Percentiles rank a stretch among this genome's conserved stretches.
These are phyloP conservation scores for Onychorhynchus coronatus DNA, from an alignment of 2,113 vertebrate genomes.

Conservation along the genomic window DNA sequence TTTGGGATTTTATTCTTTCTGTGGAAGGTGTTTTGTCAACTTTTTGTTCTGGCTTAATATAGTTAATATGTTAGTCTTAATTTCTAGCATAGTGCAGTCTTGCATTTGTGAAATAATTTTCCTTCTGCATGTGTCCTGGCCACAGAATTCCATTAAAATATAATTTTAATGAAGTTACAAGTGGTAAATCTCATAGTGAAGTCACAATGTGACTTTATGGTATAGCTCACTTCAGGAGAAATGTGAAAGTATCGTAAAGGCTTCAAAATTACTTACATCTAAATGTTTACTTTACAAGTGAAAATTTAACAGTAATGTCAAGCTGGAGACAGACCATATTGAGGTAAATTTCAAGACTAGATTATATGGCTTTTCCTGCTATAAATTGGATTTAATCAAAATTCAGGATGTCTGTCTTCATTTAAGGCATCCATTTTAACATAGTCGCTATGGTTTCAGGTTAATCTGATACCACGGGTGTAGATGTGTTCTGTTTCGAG, in stretches of 20 bases:
- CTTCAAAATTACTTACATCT: background rate
- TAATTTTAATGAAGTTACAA: background rate
- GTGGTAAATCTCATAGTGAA: background rate
- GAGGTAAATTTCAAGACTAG: background rate
- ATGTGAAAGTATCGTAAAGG: background rate
- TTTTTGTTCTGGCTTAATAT: background rate
- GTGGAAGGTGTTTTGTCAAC: background rate
- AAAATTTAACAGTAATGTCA: too few species aligned
- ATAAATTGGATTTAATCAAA: background rate
- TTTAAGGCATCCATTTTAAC: background rate
- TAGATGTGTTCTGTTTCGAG: background rate
- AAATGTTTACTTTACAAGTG: background rate
- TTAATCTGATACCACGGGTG: background rate
- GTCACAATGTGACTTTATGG: background rate
- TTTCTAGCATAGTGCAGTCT: background rate
- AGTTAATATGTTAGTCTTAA: background rate
- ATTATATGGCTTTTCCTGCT: background rate
- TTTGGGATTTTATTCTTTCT: background rate
- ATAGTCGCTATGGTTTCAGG: fast-evolving
- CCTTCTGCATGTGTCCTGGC: background rate
- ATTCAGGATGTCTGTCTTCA: background rate
- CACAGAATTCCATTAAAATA: background rate
- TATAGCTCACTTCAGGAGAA: background rate
- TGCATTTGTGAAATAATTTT: background rate
- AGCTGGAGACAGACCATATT: background rate